A percentile compares a stretch with the other conserved stretches of the same genome.
Evolutionary conservation across 2,113 vertebrate genomes (phyloP).

Genomic region (Amphiprion ocellaris): DNA sequence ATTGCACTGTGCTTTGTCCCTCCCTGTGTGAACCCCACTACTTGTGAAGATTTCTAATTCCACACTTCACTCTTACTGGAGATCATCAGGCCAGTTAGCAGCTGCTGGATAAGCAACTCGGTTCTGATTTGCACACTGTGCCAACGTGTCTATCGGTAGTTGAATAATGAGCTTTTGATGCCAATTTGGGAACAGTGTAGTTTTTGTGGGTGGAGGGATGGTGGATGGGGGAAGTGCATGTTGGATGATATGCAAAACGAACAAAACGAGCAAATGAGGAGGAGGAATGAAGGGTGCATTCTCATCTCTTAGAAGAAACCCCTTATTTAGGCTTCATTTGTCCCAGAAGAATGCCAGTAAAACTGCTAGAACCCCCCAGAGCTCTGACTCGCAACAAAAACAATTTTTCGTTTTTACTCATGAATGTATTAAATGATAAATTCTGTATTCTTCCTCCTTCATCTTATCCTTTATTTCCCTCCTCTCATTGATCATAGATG

Average conservation of each 20-base stretch:
- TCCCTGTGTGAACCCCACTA: neutral
- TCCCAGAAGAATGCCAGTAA: constrained; percentile 57
- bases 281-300: constrained; percentile 24
- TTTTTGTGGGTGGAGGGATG: constrained; percentile 34
- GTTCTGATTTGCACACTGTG: constrained; percentile 32
- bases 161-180: constrained; percentile 61
- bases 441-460: neutral
- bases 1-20: neutral
- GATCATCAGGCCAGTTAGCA: constrained; percentile 31
- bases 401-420: constrained; percentile 39
- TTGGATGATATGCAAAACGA: constrained; percentile 54
- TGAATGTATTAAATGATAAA: constrained; percentile 60
- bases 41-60: neutral
- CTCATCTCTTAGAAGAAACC: constrained; percentile 35
- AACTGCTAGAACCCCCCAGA: constrained; percentile 53
- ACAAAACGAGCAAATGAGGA: constrained; percentile 54
- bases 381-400: constrained; percentile 47
- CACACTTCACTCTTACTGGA: constrained; percentile 14
- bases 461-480: constrained; percentile 6
- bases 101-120: constrained; percentile 21
- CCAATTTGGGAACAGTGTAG: constrained; percentile 44
- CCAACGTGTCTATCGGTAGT: constrained; percentile 38
- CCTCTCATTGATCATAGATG: neutral
- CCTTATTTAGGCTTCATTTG: constrained; percentile 59
- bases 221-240: constrained; percentile 26